These are phyloP conservation scores for Oedothorax gibbosus DNA, from an alignment of 1,140 invertebrate species.

Conservation along the genomic window DNA sequence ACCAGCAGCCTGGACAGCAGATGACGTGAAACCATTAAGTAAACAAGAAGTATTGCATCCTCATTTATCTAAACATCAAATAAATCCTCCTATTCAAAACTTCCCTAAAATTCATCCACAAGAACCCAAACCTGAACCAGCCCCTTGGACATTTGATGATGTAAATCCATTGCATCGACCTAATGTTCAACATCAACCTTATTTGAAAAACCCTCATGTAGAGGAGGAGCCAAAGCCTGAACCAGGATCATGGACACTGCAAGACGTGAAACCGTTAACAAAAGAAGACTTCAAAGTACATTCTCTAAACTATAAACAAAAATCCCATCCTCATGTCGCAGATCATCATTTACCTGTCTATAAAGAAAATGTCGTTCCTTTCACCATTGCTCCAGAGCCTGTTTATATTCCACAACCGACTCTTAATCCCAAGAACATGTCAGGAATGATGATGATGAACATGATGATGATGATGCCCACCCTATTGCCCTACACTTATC, in stretches of 20 bases:
- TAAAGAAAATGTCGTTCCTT: constrained; percentile 1
- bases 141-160: constrained; percentile 43
- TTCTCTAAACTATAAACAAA: constrained; percentile 42
- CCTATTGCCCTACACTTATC: constrained; percentile 35
- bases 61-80: background rate
- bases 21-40: constrained; percentile 30
- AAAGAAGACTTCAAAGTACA: constrained; percentile 42
- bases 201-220: background rate
- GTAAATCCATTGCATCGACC: constrained; percentile 43
- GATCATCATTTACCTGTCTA: constrained; percentile 8
- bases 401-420: constrained; percentile 26
- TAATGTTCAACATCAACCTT: too few species aligned
- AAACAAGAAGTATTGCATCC: constrained; percentile 27
- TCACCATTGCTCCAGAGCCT: constrained; percentile 11
- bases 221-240: constrained; percentile 38
- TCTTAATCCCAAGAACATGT: constrained; percentile 8
- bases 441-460: constrained; percentile 27
- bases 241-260: constrained; percentile 29
- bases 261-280: constrained; percentile 41
- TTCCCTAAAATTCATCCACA: background rate
- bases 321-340: background rate
- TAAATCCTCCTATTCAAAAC: background rate
- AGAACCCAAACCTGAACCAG: constrained; percentile 20
- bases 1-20: constrained; percentile 38
- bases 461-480: constrained; percentile 59